Evolutionary conservation across 2,888 invertebrate genomes (phyloP).

Genomic region (Hirtodrosophila cameraria): DNA sequence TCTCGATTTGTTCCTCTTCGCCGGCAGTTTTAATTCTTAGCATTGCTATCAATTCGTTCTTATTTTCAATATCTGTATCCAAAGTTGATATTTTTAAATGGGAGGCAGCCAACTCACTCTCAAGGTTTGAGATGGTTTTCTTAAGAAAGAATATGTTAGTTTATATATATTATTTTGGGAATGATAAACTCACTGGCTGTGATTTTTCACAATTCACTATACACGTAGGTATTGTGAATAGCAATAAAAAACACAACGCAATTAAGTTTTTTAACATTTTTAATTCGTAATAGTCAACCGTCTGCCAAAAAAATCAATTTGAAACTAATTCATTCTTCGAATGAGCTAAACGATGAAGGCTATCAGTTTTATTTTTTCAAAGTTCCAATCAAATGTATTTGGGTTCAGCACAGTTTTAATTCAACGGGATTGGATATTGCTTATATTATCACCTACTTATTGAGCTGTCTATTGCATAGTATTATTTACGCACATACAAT

Average conservation of each 20-base stretch:
- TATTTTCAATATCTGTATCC: constrained; percentile 27
- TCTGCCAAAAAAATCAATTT: constrained; percentile 12
- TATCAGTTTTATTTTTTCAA: constrained; percentile 3
- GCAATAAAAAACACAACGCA: constrained; percentile 4
- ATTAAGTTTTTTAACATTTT: constrained; percentile 24
- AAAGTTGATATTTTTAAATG: not conserved
- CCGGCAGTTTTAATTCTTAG: constrained; percentile 32
- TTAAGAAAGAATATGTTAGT: not conserved
- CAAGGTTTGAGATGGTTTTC: constrained; percentile 15
- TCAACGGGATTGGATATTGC: constrained; percentile 10
- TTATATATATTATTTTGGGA: not conserved
- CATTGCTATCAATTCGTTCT: constrained; percentile 48
- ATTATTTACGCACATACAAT: constrained; percentile 22
- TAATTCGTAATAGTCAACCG: not conserved
- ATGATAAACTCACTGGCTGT: constrained; percentile 12
- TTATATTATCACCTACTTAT: constrained; percentile 22
- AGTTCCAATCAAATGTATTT: constrained; percentile 3
- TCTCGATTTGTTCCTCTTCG: constrained; percentile 42
- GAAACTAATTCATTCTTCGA: constrained; percentile 28
- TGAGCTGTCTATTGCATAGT: constrained; percentile 3
- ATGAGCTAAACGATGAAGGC: constrained; percentile 1
- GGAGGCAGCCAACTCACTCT: constrained; percentile 5
- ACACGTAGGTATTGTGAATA: constrained; percentile 7
- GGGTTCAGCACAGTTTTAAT: constrained; percentile 20
- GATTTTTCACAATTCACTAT: constrained; percentile 6